Percentiles rank a stretch among this genome's conserved stretches.
Conservation (phyloP, 2,113 vertebrate species). For the Calyptomena viridis region DNA sequence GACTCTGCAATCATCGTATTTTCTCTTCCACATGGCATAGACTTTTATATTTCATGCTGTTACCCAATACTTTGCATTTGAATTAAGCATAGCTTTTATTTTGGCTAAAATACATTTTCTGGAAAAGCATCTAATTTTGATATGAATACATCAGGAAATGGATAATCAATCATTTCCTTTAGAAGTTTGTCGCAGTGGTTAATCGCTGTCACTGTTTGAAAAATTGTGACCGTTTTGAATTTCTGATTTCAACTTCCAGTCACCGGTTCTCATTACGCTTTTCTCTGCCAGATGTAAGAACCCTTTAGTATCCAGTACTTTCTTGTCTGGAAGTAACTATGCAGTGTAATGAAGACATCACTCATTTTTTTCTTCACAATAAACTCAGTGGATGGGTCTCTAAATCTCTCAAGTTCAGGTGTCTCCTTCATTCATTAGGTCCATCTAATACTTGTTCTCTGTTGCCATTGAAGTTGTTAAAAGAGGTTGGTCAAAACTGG, state of each 20-base stretch:
- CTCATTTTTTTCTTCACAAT: neutral
- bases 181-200: conserved; percentile 60
- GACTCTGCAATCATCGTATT: neutral
- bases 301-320: conserved; percentile 26
- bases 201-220: conserved; percentile 54
- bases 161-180: conserved; percentile 58
- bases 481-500: neutral
- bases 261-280: conserved; percentile 62
- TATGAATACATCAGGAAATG: conserved; percentile 61
- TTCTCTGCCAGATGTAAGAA: conserved; percentile 64
- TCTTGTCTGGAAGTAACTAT: conserved; percentile 14
- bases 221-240: conserved; percentile 63
- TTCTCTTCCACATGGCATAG: neutral
- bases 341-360: conserved; percentile 10
- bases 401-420: neutral
- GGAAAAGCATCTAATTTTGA: conserved; percentile 57
- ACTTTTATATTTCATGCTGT: conserved; percentile 12
- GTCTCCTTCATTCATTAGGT: neutral
- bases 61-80: conserved; percentile 50
- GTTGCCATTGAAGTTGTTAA: neutral
- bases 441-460: neutral
- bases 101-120: conserved; percentile 48
- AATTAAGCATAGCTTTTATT: conserved; percentile 54
- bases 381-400: neutral
- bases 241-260: conserved; percentile 66